phyloP scores from a whole-genome alignment of 2,888 invertebrate species.

The Ceraclea dissimilis region DNA sequence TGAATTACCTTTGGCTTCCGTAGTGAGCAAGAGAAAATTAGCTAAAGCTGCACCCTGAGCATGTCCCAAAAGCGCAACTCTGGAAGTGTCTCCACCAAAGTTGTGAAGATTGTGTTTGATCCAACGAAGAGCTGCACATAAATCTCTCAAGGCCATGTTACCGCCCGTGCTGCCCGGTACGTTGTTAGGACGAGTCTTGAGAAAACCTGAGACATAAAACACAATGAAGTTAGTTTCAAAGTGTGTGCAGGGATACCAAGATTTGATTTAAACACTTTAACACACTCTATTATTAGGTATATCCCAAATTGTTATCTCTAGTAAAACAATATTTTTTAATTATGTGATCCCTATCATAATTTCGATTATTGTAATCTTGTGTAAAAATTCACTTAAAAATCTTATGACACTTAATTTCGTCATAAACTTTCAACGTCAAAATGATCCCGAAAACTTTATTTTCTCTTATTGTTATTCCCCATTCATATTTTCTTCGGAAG shows the following conservation, averaged over 20 bases:
- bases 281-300: not conserved
- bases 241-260: not conserved
- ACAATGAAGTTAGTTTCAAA: no score
- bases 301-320: no score
- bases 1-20: constrained; percentile 60
- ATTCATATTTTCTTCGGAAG: no score
- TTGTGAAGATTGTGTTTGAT: constrained; percentile 73
- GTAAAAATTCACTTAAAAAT: no score
- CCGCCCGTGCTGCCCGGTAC: constrained; percentile 35
- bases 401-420: no score
- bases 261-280: not conserved
- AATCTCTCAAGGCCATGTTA: constrained; percentile 77
- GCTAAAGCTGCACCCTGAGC: constrained; percentile 81
- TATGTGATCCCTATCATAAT: no score
- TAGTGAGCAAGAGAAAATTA: constrained; percentile 75
- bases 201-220: constrained; percentile 43
- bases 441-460: no score
- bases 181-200: constrained; percentile 41
- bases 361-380: no score
- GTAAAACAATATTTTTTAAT: no score
- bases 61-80: constrained; percentile 79
- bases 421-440: no score
- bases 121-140: constrained; percentile 77
- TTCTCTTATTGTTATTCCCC: no score
- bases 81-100: constrained; percentile 81